Evolutionary conservation across 1,140 invertebrate species (phyloP), one percentile per base, ranked within the genome.

Genomic region (Drosophila pachea): DNA sequence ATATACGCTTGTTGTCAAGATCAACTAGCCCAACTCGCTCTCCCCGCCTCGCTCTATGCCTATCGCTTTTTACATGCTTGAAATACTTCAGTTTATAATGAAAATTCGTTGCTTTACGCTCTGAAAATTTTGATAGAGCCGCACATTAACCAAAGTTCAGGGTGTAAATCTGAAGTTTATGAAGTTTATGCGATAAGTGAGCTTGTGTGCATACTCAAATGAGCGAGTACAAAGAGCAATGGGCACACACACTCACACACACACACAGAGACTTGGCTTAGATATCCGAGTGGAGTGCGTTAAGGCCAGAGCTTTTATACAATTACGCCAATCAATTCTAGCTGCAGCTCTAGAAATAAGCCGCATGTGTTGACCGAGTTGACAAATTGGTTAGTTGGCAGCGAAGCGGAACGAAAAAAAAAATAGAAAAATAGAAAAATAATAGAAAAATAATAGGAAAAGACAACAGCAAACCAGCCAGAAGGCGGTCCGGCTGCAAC

Each of bases 111-210:
- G 72, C 73, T 83, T 86, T 84, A 76, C 79, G 79, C 79, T 84
- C 81, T 84, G 52, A 60, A 79, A 70, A 84, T 56, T 86, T 84
- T 74, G 36, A 79, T 60, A 72, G 60, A 64, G 48, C 59, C 53
- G 22, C n/a, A 63, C 56, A 32, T 64, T 43, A 45, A 36, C 16
- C 68, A 68, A 79, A 76, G 79, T 84, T 84, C 79, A 76, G 48
- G 79, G 79, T 84, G 79, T 84, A 84, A 83, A 79, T 74, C 73
- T 64, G 48, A 79, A 70, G 64, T 75, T 83, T 61, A 83, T 76
- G 60, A 56, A 72, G 73, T 61, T 60, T 55, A 72, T 38, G 71
- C 70, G 66, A 58, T 68, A 68, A 68, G 54, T 68, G 29, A 22
- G 22, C 22, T 60, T 47, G 38, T 47, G 38, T 43, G 12, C 14